phyloP scores from a whole-genome alignment of 2,797 vertebrate genomes.

The Uromys caudimaculatus region DNA sequence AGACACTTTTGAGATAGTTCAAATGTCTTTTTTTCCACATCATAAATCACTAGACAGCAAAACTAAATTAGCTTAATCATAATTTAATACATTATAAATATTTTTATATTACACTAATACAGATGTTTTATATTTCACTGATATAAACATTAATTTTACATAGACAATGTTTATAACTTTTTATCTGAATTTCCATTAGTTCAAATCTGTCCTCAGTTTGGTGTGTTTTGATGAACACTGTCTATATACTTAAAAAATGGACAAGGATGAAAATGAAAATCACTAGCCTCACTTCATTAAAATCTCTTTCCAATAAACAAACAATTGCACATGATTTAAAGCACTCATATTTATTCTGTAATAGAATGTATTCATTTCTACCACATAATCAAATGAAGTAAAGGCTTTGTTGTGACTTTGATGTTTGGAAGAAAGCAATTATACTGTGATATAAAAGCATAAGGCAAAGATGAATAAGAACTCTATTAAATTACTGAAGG shows the following conservation, averaged over 20 bases:
- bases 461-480: conserved; percentile 33
- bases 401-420: not conserved
- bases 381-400: not conserved
- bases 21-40: too few species aligned
- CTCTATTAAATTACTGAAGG: conserved; percentile 22
- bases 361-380: not conserved
- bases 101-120: not conserved
- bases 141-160: not conserved
- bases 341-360: not conserved
- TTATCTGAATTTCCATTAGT: not conserved
- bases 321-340: not conserved
- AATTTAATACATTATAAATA: not conserved
- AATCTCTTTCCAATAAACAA: not conserved
- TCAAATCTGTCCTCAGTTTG: not conserved
- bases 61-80: not conserved
- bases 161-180: not conserved
- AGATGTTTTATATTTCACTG: not conserved
- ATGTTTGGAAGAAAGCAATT: conserved; percentile 33
- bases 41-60: not conserved
- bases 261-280: not conserved
- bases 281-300: not conserved
- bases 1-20: not conserved
- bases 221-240: not conserved
- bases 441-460: not conserved
- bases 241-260: not conserved